Percentiles rank a stretch among this genome's conserved stretches.
These are phyloP conservation scores for Apostichopus japonicus DNA, from an alignment of 35 echinoderm and acorn worm genomes.

Conservation along the genomic window DNA sequence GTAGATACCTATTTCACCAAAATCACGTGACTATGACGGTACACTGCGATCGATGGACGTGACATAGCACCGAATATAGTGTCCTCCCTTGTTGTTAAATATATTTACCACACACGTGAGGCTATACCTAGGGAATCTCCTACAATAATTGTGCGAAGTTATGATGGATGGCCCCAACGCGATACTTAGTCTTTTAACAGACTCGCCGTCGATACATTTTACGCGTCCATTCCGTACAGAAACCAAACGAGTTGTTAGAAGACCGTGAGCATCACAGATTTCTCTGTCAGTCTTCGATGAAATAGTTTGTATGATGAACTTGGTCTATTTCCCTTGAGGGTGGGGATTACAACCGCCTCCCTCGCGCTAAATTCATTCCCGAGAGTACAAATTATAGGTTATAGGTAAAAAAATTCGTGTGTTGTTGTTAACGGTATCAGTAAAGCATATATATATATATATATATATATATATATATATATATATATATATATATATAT, in stretches of 20 bases:
- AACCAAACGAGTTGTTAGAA: constrained; percentile 8
- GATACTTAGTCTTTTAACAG: neutral
- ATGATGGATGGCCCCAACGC: neutral
- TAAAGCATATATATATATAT: too few relatives aligned
- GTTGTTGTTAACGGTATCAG: neutral
- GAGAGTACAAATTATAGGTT: neutral
- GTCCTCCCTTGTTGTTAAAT: neutral
- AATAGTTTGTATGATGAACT: neutral
- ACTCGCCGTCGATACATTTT: neutral
- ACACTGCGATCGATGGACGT: too few relatives aligned
- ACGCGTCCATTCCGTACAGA: neutral
- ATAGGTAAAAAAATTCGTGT: neutral
- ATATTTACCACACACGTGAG: constrained; percentile 7
- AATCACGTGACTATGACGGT: too few relatives aligned
- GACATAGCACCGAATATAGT: neutral
- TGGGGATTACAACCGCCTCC: neutral
- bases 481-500: too few relatives aligned
- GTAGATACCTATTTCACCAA: too few relatives aligned
- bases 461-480: too few relatives aligned
- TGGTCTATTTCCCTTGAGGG: constrained; percentile 1
- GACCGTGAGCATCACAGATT: constrained; percentile 31
- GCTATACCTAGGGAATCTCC: constrained; percentile 3
- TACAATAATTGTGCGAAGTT: neutral
- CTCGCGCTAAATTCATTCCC: neutral
- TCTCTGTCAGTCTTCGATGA: neutral